Conservation (phyloP, 2,113 vertebrate species). For the Mesocricetus auratus region DNA sequence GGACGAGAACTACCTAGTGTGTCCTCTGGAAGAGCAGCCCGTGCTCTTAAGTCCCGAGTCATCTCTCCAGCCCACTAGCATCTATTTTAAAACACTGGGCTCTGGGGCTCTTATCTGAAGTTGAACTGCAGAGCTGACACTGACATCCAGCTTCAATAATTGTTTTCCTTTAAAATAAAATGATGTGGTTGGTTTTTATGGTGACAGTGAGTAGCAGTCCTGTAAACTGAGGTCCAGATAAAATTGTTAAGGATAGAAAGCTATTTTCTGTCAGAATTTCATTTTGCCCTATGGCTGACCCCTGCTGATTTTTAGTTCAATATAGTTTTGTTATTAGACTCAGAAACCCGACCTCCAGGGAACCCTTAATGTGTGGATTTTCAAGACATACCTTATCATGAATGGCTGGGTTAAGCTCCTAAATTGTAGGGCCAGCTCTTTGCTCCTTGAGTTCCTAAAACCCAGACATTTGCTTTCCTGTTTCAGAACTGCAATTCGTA, state of each 20-base stretch:
- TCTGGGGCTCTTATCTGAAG: not conserved
- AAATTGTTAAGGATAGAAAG: conserved; percentile 63
- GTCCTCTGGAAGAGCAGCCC: not conserved
- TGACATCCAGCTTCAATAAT: not conserved
- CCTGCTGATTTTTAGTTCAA: conserved; percentile 54
- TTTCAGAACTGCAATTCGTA: conserved; percentile 21
- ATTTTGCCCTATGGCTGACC: conserved; percentile 45
- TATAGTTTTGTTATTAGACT: conserved; percentile 70
- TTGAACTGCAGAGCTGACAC: not conserved
- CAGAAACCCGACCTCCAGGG: conserved; percentile 48
- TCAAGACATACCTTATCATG: not conserved
- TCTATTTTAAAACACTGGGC: conserved; percentile 51
- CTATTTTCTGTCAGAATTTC: conserved; percentile 46
- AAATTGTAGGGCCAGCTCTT: conserved; percentile 24
- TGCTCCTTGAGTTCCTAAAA: conserved; percentile 44
- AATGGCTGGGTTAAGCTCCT: conserved; percentile 57
- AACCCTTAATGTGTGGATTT: conserved; percentile 59
- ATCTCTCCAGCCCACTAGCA: not conserved
- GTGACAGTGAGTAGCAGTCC: not conserved
- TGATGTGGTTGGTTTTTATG: conserved; percentile 57
- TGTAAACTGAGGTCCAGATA: conserved; percentile 64
- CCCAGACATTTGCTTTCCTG: conserved; percentile 7
- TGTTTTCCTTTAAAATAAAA: conserved; percentile 62
- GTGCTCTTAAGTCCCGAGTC: not conserved
- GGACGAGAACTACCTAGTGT: not conserved